Evolutionary conservation across 2,888 invertebrate species (phyloP).

Genomic region (Sesia apiformis): DNA sequence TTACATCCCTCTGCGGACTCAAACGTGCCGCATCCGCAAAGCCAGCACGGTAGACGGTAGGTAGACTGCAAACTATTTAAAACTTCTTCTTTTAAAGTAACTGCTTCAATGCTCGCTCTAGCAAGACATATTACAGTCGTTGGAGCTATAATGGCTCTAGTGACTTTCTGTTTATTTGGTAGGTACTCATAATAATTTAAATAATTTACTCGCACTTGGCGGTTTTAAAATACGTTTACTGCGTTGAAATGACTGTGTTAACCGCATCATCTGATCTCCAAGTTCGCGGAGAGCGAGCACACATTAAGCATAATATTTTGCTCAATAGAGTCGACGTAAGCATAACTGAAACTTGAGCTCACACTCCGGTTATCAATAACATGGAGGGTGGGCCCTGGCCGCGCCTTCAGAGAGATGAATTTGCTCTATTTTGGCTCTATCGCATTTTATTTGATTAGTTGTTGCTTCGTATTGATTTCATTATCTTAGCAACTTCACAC

Average conservation of each 20-base stretch:
- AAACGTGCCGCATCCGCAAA: background rate
- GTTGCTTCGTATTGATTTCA: too few species aligned
- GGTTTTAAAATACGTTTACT: background rate
- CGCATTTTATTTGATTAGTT: too few species aligned
- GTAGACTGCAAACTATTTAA: background rate
- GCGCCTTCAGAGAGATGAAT: too few species aligned
- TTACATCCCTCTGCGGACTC: constrained; percentile 9
- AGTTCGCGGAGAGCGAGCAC: constrained; percentile 1
- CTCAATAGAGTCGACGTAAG: constrained; percentile 31
- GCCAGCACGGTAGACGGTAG: background rate
- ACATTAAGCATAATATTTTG: constrained; percentile 15
- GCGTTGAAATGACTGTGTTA: background rate
- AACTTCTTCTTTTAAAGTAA: background rate
- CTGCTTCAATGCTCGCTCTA: background rate
- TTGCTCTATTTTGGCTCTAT: too few species aligned
- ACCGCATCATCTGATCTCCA: constrained; percentile 8
- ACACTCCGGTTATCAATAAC: constrained; percentile 24
- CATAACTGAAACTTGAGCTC: constrained; percentile 43
- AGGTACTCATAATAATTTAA: background rate
- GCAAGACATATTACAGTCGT: background rate
- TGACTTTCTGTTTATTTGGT: background rate
- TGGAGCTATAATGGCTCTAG: background rate
- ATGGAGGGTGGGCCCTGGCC: too few species aligned
- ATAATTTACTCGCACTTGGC: background rate
- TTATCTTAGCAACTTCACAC: too few species aligned